A percentile compares a stretch with the other conserved stretches of the same genome.
These are phyloP conservation scores for Ptilorrhoa leucosticta DNA, from an alignment of 2,113 vertebrate genomes.

Conservation along the genomic window DNA sequence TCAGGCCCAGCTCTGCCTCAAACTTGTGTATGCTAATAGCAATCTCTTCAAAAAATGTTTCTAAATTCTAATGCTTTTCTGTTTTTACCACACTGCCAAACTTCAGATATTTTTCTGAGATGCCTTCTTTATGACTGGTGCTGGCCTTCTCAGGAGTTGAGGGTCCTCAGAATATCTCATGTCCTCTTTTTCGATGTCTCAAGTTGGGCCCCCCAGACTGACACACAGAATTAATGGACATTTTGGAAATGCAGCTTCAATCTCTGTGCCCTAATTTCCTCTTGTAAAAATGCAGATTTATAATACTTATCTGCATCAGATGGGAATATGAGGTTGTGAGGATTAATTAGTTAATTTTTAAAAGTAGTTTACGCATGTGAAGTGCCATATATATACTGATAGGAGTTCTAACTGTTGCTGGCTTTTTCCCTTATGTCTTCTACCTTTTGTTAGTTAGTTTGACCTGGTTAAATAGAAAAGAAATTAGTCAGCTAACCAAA, in stretches of 20 bases:
- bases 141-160: not conserved
- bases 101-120: not conserved
- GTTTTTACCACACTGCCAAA: not conserved
- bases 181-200: not conserved
- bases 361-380: not conserved
- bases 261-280: slow-evolving; percentile 9
- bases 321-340: slow-evolving; percentile 40
- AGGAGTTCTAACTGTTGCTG: not conserved
- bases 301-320: slow-evolving; percentile 1
- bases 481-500: not conserved
- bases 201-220: not conserved
- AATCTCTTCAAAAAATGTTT: not conserved
- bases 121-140: not conserved
- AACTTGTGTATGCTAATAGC: not conserved
- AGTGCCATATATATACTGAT: not conserved
- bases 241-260: not conserved
- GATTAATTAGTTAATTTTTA: slow-evolving; percentile 47
- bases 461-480: not conserved
- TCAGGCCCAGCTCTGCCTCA: not conserved
- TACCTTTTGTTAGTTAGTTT: not conserved
- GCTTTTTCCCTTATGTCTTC: not conserved
- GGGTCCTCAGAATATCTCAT: not conserved
- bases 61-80: not conserved
- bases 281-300: not conserved
- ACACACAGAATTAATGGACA: not conserved